phyloP scores from a whole-genome alignment of 1,140 invertebrate genomes.

The honey bee (Apis mellifera) region DNA sequence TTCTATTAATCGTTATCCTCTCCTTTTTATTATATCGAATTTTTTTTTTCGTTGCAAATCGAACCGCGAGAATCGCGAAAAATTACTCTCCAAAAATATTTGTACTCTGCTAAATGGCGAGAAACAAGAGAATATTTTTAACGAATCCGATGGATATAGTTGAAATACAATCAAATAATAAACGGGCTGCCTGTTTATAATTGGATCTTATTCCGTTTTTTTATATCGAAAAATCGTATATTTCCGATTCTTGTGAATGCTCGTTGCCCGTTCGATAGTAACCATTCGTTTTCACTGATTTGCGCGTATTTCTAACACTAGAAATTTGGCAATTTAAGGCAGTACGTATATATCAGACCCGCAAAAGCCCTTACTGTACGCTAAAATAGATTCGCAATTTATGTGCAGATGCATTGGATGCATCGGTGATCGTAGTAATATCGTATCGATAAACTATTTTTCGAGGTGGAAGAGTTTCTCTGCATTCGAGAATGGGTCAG shows the following conservation, averaged over 20 bases:
- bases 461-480: neutral
- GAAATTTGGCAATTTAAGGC: slow-evolving; percentile 76
- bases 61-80: slow-evolving; percentile 32
- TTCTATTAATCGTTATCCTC: slow-evolving; percentile 1
- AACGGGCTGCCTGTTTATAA: too few relatives aligned
- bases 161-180: neutral
- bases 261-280: neutral
- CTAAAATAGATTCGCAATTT: slow-evolving; percentile 27
- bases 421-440: neutral
- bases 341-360: slow-evolving; percentile 54
- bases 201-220: neutral
- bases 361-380: neutral
- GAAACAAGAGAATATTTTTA: neutral
- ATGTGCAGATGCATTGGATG: neutral
- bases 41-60: slow-evolving; percentile 22
- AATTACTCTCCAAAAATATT: slow-evolving; percentile 52
- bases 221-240: neutral
- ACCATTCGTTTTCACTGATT: neutral
- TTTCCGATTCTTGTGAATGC: too few relatives aligned
- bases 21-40: neutral
- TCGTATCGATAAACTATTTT: neutral
- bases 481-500: neutral
- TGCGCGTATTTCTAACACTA: slow-evolving; percentile 47
- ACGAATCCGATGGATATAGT: neutral
- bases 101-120: slow-evolving; percentile 28